Percentiles rank a stretch among this genome's conserved stretches.
phyloP scores from a whole-genome alignment of 2,888 invertebrate species.

The Seira ritae region DNA sequence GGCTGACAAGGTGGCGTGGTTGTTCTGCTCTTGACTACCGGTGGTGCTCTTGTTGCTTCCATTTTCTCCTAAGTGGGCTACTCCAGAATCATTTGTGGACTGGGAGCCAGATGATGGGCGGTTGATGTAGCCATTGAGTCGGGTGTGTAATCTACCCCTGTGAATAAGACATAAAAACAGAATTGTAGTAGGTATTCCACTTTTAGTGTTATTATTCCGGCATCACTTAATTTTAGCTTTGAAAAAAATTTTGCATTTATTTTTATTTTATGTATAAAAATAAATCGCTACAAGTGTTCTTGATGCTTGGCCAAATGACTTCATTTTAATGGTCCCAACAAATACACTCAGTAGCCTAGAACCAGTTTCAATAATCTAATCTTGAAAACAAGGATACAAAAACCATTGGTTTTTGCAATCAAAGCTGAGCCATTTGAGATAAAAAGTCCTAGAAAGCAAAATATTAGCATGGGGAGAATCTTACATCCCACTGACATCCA shows the following conservation, averaged over 20 bases:
- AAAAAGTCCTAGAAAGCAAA: constrained; percentile 25
- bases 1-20: constrained; percentile 45
- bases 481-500: too few relatives aligned
- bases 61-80: constrained; percentile 74
- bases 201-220: neutral
- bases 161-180: constrained; percentile 29
- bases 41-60: constrained; percentile 44
- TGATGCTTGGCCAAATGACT: constrained; percentile 49
- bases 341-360: constrained; percentile 16
- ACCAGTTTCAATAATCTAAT: constrained; percentile 49
- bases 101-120: constrained; percentile 74
- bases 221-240: constrained; percentile 2
- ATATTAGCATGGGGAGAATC: neutral
- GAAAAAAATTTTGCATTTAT: neutral
- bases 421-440: constrained; percentile 5
- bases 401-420: constrained; percentile 5
- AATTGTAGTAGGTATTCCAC: neutral
- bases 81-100: constrained; percentile 74
- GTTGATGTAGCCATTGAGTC: constrained; percentile 53
- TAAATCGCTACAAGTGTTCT: constrained; percentile 1
- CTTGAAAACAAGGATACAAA: neutral
- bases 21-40: constrained; percentile 27
- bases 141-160: constrained; percentile 63
- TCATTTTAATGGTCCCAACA: constrained; percentile 33
- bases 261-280: too few relatives aligned